These are phyloP conservation scores for Sinotaia quadrata DNA, from an alignment of 2,888 invertebrate genomes.

Conservation along the genomic window DNA sequence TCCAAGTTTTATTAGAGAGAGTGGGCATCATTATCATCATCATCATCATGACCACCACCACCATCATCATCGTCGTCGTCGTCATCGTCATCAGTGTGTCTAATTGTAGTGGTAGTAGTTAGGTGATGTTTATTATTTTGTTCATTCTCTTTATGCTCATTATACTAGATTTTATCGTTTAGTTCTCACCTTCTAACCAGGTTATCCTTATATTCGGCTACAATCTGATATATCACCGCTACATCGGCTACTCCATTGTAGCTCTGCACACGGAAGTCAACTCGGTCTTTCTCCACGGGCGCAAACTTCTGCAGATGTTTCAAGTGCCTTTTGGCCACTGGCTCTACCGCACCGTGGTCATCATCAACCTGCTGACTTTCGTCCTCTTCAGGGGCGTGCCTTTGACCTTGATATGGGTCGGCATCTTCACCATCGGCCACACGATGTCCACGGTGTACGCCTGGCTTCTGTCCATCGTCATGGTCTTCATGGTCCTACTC, in stretches of 20 bases:
- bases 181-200: conserved; percentile 43
- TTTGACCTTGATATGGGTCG: conserved; percentile 50
- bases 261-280: conserved; percentile 69
- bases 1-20: no score
- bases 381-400: conserved; percentile 59
- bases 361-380: conserved; percentile 65
- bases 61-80: background rate
- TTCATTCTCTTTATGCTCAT: no score
- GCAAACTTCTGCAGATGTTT: conserved; percentile 68
- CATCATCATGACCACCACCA: background rate
- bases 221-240: conserved; percentile 57
- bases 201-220: conserved; percentile 66
- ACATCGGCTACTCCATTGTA: conserved; percentile 65
- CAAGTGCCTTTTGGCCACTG: conserved; percentile 51
- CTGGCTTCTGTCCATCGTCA: conserved; percentile 38
- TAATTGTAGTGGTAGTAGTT: no score
- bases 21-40: background rate
- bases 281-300: conserved; percentile 68
- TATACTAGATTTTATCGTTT: background rate
- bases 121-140: background rate
- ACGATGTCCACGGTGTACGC: conserved; percentile 51
- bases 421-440: conserved; percentile 50
- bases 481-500: conserved; percentile 60
- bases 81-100: background rate
- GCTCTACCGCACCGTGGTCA: conserved; percentile 54